Percentiles rank a stretch among this genome's conserved stretches.
Evolutionary conservation across 30 jellyfish, hydroid and myxozoan species (phyloP).

Genomic region (Pseudorhiza aurosa): DNA sequence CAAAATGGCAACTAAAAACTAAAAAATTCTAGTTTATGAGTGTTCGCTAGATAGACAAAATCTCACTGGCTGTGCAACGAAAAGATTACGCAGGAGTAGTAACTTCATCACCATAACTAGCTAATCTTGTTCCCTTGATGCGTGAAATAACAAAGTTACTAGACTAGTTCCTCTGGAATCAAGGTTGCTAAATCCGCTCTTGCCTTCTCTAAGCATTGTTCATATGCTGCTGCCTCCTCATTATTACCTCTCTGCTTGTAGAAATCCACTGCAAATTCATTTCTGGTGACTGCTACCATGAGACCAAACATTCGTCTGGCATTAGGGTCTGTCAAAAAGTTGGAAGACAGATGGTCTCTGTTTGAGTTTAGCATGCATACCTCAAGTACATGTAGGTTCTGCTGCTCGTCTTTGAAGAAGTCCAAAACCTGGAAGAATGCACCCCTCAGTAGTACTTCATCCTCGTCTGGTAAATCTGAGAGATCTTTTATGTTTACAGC

Average conservation of each 20-base stretch:
- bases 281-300: conserved; percentile 84
- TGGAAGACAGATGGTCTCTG: conserved; percentile 82
- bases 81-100: too few relatives aligned
- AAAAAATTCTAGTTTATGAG: too few relatives aligned
- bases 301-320: conserved; percentile 86
- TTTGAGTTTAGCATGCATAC: conserved; percentile 86
- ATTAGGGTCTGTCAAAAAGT: conserved; percentile 59
- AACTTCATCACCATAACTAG: too few relatives aligned
- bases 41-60: too few relatives aligned
- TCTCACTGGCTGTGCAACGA: too few relatives aligned
- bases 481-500: conserved; percentile 78
- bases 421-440: conserved; percentile 85
- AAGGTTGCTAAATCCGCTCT: conserved; percentile 35
- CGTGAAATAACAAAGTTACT: too few relatives aligned
- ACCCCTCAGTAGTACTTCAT: conserved; percentile 78
- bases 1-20: too few relatives aligned
- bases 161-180: conserved; percentile 36
- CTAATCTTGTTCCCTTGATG: too few relatives aligned
- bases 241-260: conserved; percentile 47
- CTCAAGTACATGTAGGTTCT: conserved; percentile 64
- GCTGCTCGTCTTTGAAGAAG: conserved; percentile 46
- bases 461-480: conserved; percentile 76
- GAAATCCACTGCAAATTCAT: conserved; percentile 65
- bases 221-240: conserved; percentile 62
- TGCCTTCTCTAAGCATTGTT: conserved; percentile 48